Percentiles rank a stretch among this genome's conserved stretches.
These are phyloP conservation scores for Marisa cornuarietis DNA, from an alignment of 1,140 invertebrate species.

Conservation along the genomic window DNA sequence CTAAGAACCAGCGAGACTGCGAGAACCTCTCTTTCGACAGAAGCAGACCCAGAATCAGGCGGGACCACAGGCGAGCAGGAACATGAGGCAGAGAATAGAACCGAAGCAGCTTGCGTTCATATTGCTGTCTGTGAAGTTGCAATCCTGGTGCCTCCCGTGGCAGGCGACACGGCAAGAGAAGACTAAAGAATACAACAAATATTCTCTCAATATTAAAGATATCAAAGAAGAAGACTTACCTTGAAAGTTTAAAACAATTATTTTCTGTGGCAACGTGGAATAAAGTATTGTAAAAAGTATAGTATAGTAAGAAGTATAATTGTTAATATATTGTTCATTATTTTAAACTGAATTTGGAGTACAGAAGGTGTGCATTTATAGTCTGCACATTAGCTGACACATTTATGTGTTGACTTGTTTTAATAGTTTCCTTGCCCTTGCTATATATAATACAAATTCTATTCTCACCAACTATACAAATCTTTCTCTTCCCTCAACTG, in stretches of 20 bases:
- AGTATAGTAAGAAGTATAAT: too few relatives aligned
- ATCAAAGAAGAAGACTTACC: not conserved
- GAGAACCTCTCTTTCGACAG: conserved; percentile 35
- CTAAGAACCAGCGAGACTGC: conserved; percentile 22
- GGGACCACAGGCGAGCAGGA: conserved; percentile 95
- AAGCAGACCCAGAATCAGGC: conserved; percentile 74
- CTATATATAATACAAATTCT: too few relatives aligned
- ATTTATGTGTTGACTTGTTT: too few relatives aligned
- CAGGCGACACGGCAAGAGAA: conserved; percentile 53
- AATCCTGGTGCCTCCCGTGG: conserved; percentile 38
- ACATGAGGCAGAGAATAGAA: conserved; percentile 85
- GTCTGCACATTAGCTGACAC: too few relatives aligned
- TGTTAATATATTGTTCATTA: too few relatives aligned
- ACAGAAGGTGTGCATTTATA: too few relatives aligned
- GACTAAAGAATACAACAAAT: conserved; percentile 33
- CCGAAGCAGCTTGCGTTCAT: conserved; percentile 33
- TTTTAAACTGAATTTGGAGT: too few relatives aligned
- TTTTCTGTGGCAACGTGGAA: not conserved
- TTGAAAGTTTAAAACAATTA: not conserved
- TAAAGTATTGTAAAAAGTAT: not conserved
- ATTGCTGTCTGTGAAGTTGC: conserved; percentile 2
- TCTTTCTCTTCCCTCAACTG: too few relatives aligned
- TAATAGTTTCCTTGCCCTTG: too few relatives aligned
- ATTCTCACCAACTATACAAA: too few relatives aligned
- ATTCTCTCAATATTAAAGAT: not conserved